phyloP scores from a whole-genome alignment of 2,113 vertebrate species.

The Crotalus helleri region DNA sequence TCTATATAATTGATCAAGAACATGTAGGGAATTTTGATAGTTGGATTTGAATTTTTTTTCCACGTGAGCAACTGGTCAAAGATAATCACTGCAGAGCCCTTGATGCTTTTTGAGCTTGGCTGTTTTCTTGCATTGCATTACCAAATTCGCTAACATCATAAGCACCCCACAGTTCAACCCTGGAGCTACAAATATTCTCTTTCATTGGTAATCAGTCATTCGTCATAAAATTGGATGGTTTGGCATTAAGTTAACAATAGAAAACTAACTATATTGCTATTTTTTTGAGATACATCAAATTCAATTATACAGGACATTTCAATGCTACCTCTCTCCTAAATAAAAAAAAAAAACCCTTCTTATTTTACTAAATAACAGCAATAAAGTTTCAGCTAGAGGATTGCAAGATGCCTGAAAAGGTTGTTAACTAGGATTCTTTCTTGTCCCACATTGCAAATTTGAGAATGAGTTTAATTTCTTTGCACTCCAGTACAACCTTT shows the following conservation, averaged over 20 bases:
- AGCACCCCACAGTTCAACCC: neutral
- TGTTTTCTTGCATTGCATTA: neutral
- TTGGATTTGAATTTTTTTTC: neutral
- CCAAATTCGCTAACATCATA: neutral
- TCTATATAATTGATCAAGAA: neutral
- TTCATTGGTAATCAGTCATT: neutral
- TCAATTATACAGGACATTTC: neutral
- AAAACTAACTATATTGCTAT: neutral
- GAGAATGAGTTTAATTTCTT: slow-evolving; percentile 40
- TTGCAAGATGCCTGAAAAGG: neutral
- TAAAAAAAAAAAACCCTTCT: neutral
- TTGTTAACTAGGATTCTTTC: neutral
- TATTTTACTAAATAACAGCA: neutral
- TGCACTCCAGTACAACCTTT: slow-evolving; percentile 41
- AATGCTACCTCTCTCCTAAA: neutral
- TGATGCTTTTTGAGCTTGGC: neutral
- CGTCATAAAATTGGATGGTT: neutral
- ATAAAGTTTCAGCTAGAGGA: neutral
- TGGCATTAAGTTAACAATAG: neutral
- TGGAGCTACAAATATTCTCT: neutral
- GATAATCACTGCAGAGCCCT: neutral
- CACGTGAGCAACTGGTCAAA: neutral
- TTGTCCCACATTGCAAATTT: neutral
- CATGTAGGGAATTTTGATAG: neutral
- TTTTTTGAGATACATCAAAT: neutral